Conservation (phyloP, 2,797 vertebrate species). For the Micropoecilia bifurca region DNA sequence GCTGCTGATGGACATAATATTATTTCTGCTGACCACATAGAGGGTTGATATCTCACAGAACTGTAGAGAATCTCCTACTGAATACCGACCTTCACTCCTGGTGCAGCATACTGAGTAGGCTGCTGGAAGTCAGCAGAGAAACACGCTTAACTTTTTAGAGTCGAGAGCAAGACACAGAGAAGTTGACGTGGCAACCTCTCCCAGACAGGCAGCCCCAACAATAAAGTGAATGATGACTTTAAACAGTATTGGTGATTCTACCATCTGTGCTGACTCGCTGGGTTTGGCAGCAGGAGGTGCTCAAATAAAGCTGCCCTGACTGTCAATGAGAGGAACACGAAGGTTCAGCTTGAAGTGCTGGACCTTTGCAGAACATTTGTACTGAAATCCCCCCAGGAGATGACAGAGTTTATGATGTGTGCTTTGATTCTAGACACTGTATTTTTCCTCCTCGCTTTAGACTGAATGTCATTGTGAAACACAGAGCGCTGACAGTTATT, state of each 20-base stretch:
- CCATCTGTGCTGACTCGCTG: slow-evolving; percentile 66
- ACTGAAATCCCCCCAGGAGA: slow-evolving; percentile 1
- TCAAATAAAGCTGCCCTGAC: slow-evolving; percentile 39
- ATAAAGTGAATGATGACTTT: slow-evolving; percentile 72
- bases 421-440: background rate
- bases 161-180: slow-evolving; percentile 27
- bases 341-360: background rate
- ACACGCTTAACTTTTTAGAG: slow-evolving; percentile 39
- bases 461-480: background rate
- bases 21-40: slow-evolving; percentile 60
- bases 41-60: slow-evolving; percentile 23
- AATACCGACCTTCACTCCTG: slow-evolving; percentile 26
- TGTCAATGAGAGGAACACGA: slow-evolving; percentile 55
- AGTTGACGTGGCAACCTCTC: slow-evolving; percentile 25
- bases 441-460: background rate
- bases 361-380: slow-evolving; percentile 32
- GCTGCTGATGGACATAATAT: slow-evolving; percentile 33
- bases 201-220: slow-evolving; percentile 45
- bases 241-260: slow-evolving; percentile 67
- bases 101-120: slow-evolving; percentile 50
- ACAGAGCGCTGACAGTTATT: background rate
- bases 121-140: slow-evolving; percentile 46
- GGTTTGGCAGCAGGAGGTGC: slow-evolving; percentile 36
- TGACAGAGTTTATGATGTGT: background rate
- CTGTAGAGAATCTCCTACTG: slow-evolving; percentile 1